phyloP scores from a whole-genome alignment of 2,797 vertebrate genomes.

The Tiaroga cobitis region DNA sequence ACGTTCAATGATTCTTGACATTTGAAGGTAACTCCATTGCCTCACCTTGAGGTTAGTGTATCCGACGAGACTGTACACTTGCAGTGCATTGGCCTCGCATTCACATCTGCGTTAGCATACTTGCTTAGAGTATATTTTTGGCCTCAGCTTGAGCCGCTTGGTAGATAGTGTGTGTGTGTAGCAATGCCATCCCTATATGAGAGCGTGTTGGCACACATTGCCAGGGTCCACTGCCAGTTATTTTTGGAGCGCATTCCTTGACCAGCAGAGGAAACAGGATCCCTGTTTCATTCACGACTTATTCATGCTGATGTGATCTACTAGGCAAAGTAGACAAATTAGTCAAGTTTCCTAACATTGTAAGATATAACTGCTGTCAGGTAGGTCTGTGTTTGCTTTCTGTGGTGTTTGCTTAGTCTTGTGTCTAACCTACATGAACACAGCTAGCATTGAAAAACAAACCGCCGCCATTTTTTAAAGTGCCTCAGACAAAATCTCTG shows the following conservation, averaged over 20 bases:
- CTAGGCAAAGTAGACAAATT: slow-evolving; percentile 24
- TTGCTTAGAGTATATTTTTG: slow-evolving; percentile 24
- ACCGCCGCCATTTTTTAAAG: slow-evolving; percentile 1
- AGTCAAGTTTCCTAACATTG: slow-evolving; percentile 18
- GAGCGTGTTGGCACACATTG: slow-evolving; percentile 64
- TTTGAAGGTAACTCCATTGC: background rate
- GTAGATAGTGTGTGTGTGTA: background rate
- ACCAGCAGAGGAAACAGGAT: slow-evolving; percentile 49
- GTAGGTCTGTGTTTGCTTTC: slow-evolving; percentile 39
- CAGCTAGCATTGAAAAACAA: background rate
- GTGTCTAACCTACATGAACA: slow-evolving; percentile 27
- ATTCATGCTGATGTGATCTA: slow-evolving; percentile 21
- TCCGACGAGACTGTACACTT: background rate
- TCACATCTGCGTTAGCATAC: slow-evolving; percentile 4
- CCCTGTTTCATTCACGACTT: slow-evolving; percentile 48
- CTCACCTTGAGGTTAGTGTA: background rate
- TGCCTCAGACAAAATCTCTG: slow-evolving; percentile 29
- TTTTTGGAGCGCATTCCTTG: slow-evolving; percentile 53
- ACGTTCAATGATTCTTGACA: background rate
- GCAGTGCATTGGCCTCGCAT: background rate
- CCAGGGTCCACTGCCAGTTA: slow-evolving; percentile 38
- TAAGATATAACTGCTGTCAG: slow-evolving; percentile 35
- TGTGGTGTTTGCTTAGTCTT: slow-evolving; percentile 40
- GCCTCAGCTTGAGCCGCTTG: slow-evolving; percentile 4
- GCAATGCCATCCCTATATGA: slow-evolving; percentile 50